Percentiles rank a stretch among this genome's conserved stretches.
Evolutionary conservation across 2,888 invertebrate species (phyloP).

Genomic region (Pandemis cinnamomeana): DNA sequence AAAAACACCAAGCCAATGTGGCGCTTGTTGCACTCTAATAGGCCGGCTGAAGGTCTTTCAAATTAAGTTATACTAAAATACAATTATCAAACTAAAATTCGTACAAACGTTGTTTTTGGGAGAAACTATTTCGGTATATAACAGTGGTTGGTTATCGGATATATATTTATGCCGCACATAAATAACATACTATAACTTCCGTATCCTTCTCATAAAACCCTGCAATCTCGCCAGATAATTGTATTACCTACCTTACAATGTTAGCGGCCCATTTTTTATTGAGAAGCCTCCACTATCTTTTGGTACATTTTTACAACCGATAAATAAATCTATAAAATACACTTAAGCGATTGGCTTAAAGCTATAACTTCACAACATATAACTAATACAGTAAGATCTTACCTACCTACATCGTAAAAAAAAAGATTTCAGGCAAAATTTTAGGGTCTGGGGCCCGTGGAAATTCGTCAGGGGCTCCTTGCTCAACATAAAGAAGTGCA

Average conservation of each 20-base stretch:
- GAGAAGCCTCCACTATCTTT: background rate
- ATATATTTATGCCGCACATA: too few species aligned
- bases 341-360: slow-evolving; percentile 9
- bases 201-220: background rate
- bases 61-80: too few species aligned
- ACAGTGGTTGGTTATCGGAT: too few species aligned
- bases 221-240: background rate
- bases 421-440: background rate
- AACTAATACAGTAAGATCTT: too few species aligned
- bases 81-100: background rate
- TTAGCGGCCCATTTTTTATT: background rate
- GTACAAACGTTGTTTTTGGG: background rate
- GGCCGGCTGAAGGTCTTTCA: too few species aligned
- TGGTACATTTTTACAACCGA: slow-evolving; percentile 13
- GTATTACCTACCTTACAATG: background rate
- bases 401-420: too few species aligned
- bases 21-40: too few species aligned
- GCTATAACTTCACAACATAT: background rate
- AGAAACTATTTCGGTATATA: background rate
- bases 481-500: too few species aligned
- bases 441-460: too few species aligned
- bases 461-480: too few species aligned
- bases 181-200: background rate
- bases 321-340: slow-evolving; percentile 13
- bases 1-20: too few species aligned